Evolutionary conservation across 2,888 invertebrate species (phyloP).

Genomic region (Acanthococcus lagerstroemiae): DNA sequence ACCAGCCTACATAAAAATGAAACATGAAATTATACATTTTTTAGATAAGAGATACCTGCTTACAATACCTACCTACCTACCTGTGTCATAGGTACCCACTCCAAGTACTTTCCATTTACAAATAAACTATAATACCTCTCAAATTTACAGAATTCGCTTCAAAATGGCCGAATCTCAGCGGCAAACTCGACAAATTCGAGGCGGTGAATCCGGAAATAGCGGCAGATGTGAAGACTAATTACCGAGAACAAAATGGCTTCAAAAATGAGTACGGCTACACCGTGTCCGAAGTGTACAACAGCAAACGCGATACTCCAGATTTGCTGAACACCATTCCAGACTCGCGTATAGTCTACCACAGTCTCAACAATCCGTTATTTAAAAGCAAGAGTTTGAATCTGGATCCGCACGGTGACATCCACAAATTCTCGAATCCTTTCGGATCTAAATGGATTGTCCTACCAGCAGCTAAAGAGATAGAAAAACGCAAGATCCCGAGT

Average conservation of each 20-base stretch:
- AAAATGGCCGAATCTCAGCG: neutral
- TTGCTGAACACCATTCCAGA: neutral
- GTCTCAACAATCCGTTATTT: slow-evolving; percentile 15
- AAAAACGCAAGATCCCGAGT: no score
- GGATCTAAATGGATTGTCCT: slow-evolving; percentile 21
- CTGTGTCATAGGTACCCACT: no score
- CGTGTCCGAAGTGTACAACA: neutral
- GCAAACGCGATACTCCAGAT: neutral
- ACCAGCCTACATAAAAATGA: no score
- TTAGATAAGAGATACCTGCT: no score
- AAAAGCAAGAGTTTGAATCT: slow-evolving; percentile 16
- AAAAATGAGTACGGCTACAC: neutral
- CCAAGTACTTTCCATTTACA: neutral
- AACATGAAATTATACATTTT: no score
- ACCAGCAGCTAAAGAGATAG: neutral
- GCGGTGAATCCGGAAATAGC: neutral
- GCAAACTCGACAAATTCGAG: neutral
- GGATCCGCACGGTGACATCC: slow-evolving; percentile 6
- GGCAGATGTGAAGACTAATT: neutral
- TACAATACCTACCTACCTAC: no score
- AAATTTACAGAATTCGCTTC: neutral
- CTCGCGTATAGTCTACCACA: slow-evolving; percentile 12
- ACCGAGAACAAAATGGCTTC: neutral
- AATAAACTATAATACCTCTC: neutral
- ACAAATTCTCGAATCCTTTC: slow-evolving; percentile 20